Evolutionary conservation across 1,140 invertebrate species (phyloP).

Genomic region (Elysia chlorotica): DNA sequence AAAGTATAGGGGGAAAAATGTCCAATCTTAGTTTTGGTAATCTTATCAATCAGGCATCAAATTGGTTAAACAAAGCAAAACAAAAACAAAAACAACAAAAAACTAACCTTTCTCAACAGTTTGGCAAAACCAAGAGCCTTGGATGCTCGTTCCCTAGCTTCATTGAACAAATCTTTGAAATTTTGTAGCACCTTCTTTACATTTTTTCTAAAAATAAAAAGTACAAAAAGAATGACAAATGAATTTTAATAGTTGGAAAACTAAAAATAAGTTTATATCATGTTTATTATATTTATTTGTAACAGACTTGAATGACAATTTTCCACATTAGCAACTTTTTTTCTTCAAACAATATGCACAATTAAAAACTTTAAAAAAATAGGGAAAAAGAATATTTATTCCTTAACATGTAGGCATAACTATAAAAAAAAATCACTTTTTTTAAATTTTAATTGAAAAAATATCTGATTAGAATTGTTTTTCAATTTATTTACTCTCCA

Average conservation of each 20-base stretch:
- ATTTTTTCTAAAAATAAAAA: conserved; percentile 63
- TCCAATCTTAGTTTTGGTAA: no score
- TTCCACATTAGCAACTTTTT: neutral
- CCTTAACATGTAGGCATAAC: neutral
- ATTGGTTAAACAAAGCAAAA: neutral
- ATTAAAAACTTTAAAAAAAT: neutral
- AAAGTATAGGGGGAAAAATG: no score
- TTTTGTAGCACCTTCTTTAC: conserved; percentile 76
- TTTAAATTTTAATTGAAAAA: no score
- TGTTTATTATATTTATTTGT: no score
- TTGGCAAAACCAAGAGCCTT: conserved; percentile 81
- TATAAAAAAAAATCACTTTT: neutral
- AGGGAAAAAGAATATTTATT: no score
- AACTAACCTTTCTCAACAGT: conserved; percentile 68
- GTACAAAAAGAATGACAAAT: conserved; percentile 2
- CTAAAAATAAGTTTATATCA: no score
- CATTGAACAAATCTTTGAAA: conserved; percentile 78
- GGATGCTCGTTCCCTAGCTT: conserved; percentile 77
- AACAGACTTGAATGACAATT: no score
- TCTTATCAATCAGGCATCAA: no score
- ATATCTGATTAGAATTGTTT: no score
- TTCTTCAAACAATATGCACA: neutral
- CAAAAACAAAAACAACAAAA: neutral
- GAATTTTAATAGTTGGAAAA: no score
- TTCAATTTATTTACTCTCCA: no score